Base-by-base conservation (phyloP, 2,113 vertebrate species). In the Heterotilapia buettikoferi region DNA sequence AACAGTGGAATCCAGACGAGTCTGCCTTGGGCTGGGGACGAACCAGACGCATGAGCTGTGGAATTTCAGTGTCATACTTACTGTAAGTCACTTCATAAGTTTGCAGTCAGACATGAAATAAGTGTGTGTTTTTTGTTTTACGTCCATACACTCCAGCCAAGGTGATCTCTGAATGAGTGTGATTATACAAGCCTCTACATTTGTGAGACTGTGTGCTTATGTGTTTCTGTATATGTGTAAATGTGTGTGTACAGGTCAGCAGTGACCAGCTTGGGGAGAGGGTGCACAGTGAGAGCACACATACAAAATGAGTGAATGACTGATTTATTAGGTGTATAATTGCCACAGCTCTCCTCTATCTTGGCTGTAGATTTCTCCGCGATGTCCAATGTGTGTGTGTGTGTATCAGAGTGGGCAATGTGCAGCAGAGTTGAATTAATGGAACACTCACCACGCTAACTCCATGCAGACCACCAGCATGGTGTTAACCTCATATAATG, bases 271-370 rank as follows among this genome's bases (percentile, higher is more conserved):
- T n/a, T 14, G 54, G 33, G 80, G 53, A 66, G 33, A 57, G 76
- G 66, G 59, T 66, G 78, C 79, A 83, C 76, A 86, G 63, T 82
- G 84, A 92, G 71, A 63, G 33, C 84, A 86, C 52, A 73, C 63
- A 87, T 73, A 80, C 86, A 88, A 57, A 95, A 90, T 93, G 84
- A 90, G 83, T 90, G 88, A 94, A 76, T 89, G 93, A 94, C 88
- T 88, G 92, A 96, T 95, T 96, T 95, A 96, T 94, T 90, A 86
- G 86, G 92, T 95, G 92, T 84, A 86, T 93, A 94, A 96, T 92
- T 89, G 93, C 91, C 61, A 92, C 83, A 83, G 82, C 53, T 61
- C 80, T 84, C 53, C 82, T 56, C 82, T 84, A 79, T 93, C 79
- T 92, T 92, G 94, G 93, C 93, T 78, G 85, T 54, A n/a, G 92